These are phyloP conservation scores for Piezodorus guildinii DNA, from an alignment of 1,140 invertebrate genomes.

Conservation along the genomic window DNA sequence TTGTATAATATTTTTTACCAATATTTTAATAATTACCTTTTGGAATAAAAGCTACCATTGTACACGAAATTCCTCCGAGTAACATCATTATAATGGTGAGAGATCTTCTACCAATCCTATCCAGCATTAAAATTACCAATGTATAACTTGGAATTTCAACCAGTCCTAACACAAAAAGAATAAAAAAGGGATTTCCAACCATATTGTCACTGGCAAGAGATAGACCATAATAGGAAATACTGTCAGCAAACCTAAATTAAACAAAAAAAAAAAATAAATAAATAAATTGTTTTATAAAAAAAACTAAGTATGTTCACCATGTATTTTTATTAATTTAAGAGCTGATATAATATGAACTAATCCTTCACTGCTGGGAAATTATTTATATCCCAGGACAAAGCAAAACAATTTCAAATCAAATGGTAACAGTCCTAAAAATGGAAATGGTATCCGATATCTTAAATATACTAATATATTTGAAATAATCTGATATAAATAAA, in stretches of 20 bases:
- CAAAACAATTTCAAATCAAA: too few species aligned
- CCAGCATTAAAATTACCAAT: slow-evolving; percentile 55
- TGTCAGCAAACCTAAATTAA: slow-evolving; percentile 59
- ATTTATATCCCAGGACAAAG: too few species aligned
- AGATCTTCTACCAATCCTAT: slow-evolving; percentile 54
- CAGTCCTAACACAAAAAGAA: slow-evolving; percentile 64
- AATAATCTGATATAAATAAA: too few species aligned
- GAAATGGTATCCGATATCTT: too few species aligned
- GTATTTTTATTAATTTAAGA: too few species aligned
- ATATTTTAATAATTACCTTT: slow-evolving; percentile 34
- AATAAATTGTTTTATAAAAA: not conserved
- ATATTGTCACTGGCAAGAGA: slow-evolving; percentile 62
- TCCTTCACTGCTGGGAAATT: too few species aligned
- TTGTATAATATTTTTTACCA: not conserved
- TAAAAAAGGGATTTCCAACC: slow-evolving; percentile 67
- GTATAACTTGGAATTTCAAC: slow-evolving; percentile 75
- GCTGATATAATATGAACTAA: too few species aligned
- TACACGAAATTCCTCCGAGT: slow-evolving; percentile 56
- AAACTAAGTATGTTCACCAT: not conserved
- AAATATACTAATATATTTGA: too few species aligned
- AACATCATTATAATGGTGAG: slow-evolving; percentile 62
- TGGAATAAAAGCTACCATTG: slow-evolving; percentile 49
- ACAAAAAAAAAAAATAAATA: not conserved
- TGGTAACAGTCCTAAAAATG: too few species aligned
- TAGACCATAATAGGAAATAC: slow-evolving; percentile 74